These are phyloP conservation scores for Drosophila aff. DNA, from an alignment of 1,140 invertebrate species.

Conservation along the genomic window DNA sequence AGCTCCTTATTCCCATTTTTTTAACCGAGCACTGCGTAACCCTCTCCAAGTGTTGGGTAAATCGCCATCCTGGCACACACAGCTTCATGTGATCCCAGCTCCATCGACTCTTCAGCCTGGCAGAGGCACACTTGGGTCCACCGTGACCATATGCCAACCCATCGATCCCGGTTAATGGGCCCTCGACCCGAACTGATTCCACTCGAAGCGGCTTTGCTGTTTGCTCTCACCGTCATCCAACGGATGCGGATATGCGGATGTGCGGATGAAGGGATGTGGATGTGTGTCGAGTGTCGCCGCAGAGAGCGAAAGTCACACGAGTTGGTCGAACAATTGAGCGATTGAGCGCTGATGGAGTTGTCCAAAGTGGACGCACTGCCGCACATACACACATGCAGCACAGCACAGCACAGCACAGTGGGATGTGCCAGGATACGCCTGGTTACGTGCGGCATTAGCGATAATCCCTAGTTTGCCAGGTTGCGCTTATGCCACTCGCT, in stretches of 20 bases:
- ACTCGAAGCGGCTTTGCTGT: slow-evolving; percentile 29
- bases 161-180: slow-evolving; percentile 46
- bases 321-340: slow-evolving; percentile 52
- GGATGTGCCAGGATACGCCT: slow-evolving; percentile 6
- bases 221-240: slow-evolving; percentile 29
- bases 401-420: not conserved
- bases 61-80: not conserved
- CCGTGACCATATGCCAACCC: slow-evolving; percentile 35
- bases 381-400: not conserved
- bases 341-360: slow-evolving; percentile 29
- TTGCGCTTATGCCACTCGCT: slow-evolving; percentile 49
- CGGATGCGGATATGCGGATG: slow-evolving; percentile 2
- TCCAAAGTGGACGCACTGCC: not conserved
- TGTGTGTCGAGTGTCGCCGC: slow-evolving; percentile 43
- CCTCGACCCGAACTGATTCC: slow-evolving; percentile 40
- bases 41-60: slow-evolving; percentile 3
- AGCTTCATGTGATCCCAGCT: not conserved
- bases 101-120: not conserved
- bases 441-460: slow-evolving; percentile 35
- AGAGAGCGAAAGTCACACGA: slow-evolving; percentile 60
- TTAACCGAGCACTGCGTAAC: not conserved
- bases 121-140: slow-evolving; percentile 9
- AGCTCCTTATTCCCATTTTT: not conserved
- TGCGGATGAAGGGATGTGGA: not conserved
- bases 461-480: slow-evolving; percentile 48